These are phyloP conservation scores for Eucera pruinosa DNA, from an alignment of 2,888 invertebrate genomes.

Conservation along the genomic window DNA sequence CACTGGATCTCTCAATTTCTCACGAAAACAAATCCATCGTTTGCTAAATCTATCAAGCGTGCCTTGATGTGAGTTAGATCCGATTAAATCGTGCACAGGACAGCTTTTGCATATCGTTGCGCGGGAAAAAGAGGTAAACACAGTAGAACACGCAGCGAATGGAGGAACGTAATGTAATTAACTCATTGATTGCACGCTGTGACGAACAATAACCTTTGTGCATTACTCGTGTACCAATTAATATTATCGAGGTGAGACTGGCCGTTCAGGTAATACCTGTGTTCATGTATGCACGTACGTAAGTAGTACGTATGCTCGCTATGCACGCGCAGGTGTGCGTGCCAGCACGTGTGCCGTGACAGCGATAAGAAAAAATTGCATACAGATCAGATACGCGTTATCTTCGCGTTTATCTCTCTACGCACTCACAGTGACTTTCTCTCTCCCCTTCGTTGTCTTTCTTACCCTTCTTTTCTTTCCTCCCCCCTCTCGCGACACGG, in stretches of 20 bases:
- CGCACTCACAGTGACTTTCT: constrained; percentile 60
- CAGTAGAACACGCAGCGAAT: constrained; percentile 26
- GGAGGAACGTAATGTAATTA: constrained; percentile 54
- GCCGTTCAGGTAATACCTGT: too few species aligned
- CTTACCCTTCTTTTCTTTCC: background rate
- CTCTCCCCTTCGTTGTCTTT: constrained; percentile 16
- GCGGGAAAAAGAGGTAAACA: background rate
- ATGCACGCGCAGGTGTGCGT: constrained; percentile 18
- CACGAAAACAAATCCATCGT: too few species aligned
- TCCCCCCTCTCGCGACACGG: background rate
- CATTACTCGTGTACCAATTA: constrained; percentile 67
- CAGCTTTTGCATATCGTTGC: background rate
- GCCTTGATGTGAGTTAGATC: background rate
- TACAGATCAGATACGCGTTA: constrained; percentile 64
- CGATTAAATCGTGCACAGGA: background rate
- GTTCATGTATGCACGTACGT: too few species aligned
- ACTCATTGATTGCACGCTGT: constrained; percentile 69
- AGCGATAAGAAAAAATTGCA: constrained; percentile 53
- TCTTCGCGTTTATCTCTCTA: constrained; percentile 60
- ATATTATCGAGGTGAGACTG: constrained; percentile 54
- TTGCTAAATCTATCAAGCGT: too few species aligned
- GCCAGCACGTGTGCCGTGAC: constrained; percentile 47
- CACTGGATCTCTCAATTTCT: too few species aligned
- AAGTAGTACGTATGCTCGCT: background rate
- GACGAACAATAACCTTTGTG: constrained; percentile 65